Evolutionary conservation across 1,140 invertebrate genomes (phyloP).

Genomic region (Palaemon carinicauda): DNA sequence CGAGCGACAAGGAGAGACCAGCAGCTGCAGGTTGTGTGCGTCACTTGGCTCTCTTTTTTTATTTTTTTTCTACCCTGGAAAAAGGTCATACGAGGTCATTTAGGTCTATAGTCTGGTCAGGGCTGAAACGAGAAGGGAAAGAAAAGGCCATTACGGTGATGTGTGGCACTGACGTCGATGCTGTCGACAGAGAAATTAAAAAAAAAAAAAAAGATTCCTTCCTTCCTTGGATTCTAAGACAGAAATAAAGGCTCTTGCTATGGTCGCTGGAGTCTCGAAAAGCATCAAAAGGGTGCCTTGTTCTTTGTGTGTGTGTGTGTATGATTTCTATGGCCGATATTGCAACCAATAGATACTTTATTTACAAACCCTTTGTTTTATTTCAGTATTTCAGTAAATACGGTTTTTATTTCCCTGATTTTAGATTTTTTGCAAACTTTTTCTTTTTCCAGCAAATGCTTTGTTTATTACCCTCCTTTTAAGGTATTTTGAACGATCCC

Average conservation of each 20-base stretch:
- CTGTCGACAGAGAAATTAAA: background rate
- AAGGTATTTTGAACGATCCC: too few species aligned
- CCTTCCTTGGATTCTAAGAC: background rate
- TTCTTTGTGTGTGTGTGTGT: background rate
- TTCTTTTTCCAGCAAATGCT: background rate
- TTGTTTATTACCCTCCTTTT: too few species aligned
- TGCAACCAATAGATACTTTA: too few species aligned
- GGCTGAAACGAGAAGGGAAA: conserved; percentile 13
- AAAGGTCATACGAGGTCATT: conserved; percentile 38
- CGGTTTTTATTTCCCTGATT: background rate
- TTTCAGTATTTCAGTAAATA: too few species aligned
- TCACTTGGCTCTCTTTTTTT: too few species aligned
- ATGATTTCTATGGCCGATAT: too few species aligned
- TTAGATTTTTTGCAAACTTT: background rate
- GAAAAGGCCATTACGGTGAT: conserved; percentile 26
- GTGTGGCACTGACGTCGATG: conserved; percentile 10
- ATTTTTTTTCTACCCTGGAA: background rate
- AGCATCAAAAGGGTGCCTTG: too few species aligned
- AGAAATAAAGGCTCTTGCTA: background rate
- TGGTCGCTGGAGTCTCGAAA: too few species aligned
- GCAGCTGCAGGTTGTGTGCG: conserved; percentile 21
- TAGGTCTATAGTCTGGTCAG: conserved; percentile 12
- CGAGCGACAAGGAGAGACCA: conserved; percentile 4
- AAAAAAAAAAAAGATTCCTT: background rate
- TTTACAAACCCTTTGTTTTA: too few species aligned